phyloP scores from a whole-genome alignment of 2,888 invertebrate species.

The Anodontia alba region DNA sequence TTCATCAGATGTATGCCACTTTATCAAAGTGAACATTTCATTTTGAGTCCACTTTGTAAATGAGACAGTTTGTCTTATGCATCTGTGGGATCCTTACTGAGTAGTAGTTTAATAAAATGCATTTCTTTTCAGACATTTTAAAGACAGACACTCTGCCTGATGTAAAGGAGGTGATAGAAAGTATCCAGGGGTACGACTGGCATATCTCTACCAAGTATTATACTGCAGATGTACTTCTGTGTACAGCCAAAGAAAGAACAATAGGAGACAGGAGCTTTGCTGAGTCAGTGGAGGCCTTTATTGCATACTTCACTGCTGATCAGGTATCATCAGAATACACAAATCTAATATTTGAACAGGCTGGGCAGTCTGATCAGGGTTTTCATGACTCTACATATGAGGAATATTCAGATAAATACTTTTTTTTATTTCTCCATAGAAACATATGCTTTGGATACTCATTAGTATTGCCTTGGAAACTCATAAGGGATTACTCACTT shows the following conservation, averaged over 20 bases:
- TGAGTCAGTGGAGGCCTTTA: slow-evolving; percentile 87
- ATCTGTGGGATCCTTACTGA: too few relatives aligned
- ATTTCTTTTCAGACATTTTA: slow-evolving; percentile 45
- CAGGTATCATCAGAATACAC: slow-evolving; percentile 84
- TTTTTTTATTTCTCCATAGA: too few relatives aligned
- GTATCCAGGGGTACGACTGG: slow-evolving; percentile 78
- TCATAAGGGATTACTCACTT: too few relatives aligned
- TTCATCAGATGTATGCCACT: too few relatives aligned
- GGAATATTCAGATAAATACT: too few relatives aligned
- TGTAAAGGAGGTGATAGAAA: slow-evolving; percentile 59
- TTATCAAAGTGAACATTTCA: too few relatives aligned
- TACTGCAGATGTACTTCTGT: slow-evolving; percentile 88
- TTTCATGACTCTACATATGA: too few relatives aligned
- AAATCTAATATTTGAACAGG: background rate
- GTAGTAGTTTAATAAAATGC: too few relatives aligned
- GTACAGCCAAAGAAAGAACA: slow-evolving; percentile 86
- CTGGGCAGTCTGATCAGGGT: background rate
- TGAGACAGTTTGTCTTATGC: too few relatives aligned
- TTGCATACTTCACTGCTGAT: slow-evolving; percentile 88
- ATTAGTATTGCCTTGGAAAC: too few relatives aligned
- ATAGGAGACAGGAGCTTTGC: slow-evolving; percentile 85
- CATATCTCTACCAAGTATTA: slow-evolving; percentile 91
- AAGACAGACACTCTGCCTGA: slow-evolving; percentile 61
- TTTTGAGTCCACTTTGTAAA: too few relatives aligned
- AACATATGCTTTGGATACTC: too few relatives aligned